phyloP scores from a whole-genome alignment of 2,888 invertebrate genomes.

The Platerodrilus igneus region DNA sequence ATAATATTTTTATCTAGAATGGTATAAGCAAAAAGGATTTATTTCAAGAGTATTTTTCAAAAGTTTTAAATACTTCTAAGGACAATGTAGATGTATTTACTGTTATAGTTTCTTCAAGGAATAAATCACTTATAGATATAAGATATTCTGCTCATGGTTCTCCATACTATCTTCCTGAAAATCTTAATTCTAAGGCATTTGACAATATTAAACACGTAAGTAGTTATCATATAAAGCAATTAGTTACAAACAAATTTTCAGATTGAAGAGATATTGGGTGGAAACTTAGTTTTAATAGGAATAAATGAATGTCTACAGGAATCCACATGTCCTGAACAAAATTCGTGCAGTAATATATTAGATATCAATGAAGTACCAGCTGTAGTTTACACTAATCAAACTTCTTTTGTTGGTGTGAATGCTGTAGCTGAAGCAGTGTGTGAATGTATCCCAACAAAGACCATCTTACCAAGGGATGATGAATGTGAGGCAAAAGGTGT shows the following conservation, averaged over 20 bases:
- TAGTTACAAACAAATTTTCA: conserved; percentile 37
- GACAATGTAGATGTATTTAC: conserved; percentile 93
- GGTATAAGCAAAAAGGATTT: conserved; percentile 67
- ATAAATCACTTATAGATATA: conserved; percentile 72
- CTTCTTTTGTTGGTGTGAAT: conserved; percentile 90
- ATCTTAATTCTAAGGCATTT: conserved; percentile 79
- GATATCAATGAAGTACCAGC: conserved; percentile 67
- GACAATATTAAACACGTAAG: conserved; percentile 63
- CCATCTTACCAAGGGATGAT: conserved; percentile 38
- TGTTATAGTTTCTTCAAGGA: conserved; percentile 65
- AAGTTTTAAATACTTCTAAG: conserved; percentile 69
- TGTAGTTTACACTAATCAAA: conserved; percentile 86
- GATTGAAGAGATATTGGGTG: conserved; percentile 66
- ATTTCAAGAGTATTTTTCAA: conserved; percentile 56
- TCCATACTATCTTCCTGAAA: conserved; percentile 85
- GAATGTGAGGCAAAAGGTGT: conserved; percentile 81
- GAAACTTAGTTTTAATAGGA: conserved; percentile 79
- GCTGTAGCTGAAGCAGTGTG: conserved; percentile 79
- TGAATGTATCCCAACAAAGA: conserved; percentile 51
- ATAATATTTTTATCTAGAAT: conserved; percentile 48
- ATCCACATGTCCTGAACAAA: conserved; percentile 60
- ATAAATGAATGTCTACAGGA: conserved; percentile 88
- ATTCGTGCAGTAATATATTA: conserved; percentile 77
- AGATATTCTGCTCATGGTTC: conserved; percentile 92
- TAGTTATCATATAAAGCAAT: conserved; percentile 2